These are phyloP conservation scores for Sebastes wilsoni DNA, from an alignment of 2,797 vertebrate species.

Conservation along the genomic window DNA sequence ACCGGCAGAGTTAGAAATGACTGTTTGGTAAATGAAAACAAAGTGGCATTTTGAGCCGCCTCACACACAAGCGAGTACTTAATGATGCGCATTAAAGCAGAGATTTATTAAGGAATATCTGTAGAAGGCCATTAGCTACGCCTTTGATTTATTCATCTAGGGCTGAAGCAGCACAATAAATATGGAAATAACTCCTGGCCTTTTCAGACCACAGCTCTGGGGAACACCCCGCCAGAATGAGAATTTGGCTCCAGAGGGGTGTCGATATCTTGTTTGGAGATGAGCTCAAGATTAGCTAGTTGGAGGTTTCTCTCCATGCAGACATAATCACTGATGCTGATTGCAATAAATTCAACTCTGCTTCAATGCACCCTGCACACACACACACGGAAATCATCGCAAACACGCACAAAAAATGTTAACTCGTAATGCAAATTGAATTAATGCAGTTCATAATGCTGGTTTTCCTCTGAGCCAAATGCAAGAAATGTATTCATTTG, in stretches of 20 bases:
- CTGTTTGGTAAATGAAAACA: conserved; percentile 76
- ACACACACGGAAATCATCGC: background rate
- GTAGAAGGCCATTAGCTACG: conserved; percentile 76
- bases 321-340: conserved; percentile 34
- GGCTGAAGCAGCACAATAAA: conserved; percentile 74
- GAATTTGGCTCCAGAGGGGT: conserved; percentile 37
- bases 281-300: conserved; percentile 44
- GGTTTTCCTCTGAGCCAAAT: conserved; percentile 12
- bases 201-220: conserved; percentile 63
- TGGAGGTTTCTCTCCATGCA: conserved; percentile 26
- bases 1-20: conserved; percentile 38
- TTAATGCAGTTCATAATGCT: conserved; percentile 3
- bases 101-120: conserved; percentile 77
- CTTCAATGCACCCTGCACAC: background rate
- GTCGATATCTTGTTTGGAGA: conserved; percentile 55
- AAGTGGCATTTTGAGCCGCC: conserved; percentile 74
- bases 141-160: conserved; percentile 80
- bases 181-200: conserved; percentile 79
- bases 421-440: conserved; percentile 15
- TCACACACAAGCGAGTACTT: conserved; percentile 66
- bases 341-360: conserved; percentile 20
- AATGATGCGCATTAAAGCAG: conserved; percentile 80
- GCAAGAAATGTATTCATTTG: background rate
- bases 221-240: conserved; percentile 48
- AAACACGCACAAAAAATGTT: background rate